Percentiles rank a stretch among this genome's conserved stretches.
phyloP scores from a whole-genome alignment of 2,113 vertebrate genomes.

The Speoplatyrhinus poulsoni region DNA sequence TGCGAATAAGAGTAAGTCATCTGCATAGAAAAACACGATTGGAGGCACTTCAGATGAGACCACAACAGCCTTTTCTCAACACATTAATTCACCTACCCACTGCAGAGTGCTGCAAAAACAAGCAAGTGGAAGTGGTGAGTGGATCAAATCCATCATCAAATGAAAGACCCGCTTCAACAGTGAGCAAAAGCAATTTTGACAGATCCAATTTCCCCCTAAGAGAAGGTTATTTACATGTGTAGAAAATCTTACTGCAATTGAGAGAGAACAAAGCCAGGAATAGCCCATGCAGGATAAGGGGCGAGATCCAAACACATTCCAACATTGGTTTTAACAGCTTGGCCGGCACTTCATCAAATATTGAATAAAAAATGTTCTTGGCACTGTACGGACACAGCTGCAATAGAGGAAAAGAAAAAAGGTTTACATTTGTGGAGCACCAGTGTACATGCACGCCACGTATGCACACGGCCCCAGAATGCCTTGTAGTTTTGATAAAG shows the following conservation, averaged over 20 bases:
- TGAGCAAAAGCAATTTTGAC: constrained; percentile 61
- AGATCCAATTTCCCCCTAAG: constrained; percentile 62
- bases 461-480: constrained; percentile 57
- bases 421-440: not conserved
- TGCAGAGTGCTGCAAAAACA: constrained; percentile 33
- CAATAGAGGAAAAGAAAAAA: constrained; percentile 40
- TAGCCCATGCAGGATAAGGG: constrained; percentile 4
- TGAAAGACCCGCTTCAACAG: constrained; percentile 51
- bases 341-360: constrained; percentile 73
- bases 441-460: constrained; percentile 11
- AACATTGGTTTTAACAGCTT: constrained; percentile 69
- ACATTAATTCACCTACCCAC: constrained; percentile 41
- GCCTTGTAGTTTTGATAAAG: constrained; percentile 76
- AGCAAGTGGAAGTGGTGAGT: constrained; percentile 32
- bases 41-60: constrained; percentile 28
- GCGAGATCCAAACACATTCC: constrained; percentile 59
- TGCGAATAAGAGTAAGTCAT: constrained; percentile 13
- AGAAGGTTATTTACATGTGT: constrained; percentile 68
- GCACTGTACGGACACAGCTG: constrained; percentile 70
- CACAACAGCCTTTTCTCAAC: constrained; percentile 38
- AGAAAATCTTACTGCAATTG: constrained; percentile 49
- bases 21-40: constrained; percentile 31
- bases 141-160: constrained; percentile 63
- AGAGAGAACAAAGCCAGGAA: constrained; percentile 36
- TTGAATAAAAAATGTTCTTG: constrained; percentile 70